These are phyloP conservation scores for Grammomys surdaster DNA, from an alignment of 2,113 vertebrate species.

Conservation along the genomic window DNA sequence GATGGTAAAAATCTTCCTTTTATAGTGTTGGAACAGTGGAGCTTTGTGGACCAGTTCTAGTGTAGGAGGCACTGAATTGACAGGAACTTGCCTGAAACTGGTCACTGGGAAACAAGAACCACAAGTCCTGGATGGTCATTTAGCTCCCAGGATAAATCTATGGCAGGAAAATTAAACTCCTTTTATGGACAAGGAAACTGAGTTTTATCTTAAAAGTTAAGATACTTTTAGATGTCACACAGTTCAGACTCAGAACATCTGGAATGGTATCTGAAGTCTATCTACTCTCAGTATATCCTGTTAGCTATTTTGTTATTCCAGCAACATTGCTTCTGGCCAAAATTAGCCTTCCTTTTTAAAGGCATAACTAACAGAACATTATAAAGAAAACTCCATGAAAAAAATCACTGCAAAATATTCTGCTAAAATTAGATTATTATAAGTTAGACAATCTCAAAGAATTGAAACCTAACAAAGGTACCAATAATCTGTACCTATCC, in stretches of 20 bases:
- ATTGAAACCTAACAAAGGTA: not conserved
- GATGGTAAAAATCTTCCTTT: conserved; percentile 6
- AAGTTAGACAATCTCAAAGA: conserved; percentile 19
- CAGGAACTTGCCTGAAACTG: not conserved
- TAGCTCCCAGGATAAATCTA: not conserved
- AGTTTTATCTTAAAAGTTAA: not conserved
- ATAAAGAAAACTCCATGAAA: not conserved
- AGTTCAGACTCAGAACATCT: not conserved
- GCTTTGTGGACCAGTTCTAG: not conserved
- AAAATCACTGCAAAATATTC: not conserved
- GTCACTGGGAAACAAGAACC: not conserved
- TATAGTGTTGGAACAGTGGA: not conserved
- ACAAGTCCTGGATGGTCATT: not conserved
- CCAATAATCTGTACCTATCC: not conserved
- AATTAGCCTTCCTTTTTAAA: not conserved
- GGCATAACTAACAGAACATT: not conserved
- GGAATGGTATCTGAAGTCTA: not conserved
- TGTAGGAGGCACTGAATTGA: not conserved
- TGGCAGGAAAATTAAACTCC: not conserved
- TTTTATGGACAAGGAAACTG: conserved; percentile 3
- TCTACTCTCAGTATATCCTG: not conserved
- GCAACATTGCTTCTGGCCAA: not conserved
- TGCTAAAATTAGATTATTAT: not conserved
- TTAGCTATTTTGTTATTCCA: not conserved
- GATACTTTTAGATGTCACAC: not conserved